Conservation (phyloP, 2,797 vertebrate genomes). For the Podargus strigoides region DNA sequence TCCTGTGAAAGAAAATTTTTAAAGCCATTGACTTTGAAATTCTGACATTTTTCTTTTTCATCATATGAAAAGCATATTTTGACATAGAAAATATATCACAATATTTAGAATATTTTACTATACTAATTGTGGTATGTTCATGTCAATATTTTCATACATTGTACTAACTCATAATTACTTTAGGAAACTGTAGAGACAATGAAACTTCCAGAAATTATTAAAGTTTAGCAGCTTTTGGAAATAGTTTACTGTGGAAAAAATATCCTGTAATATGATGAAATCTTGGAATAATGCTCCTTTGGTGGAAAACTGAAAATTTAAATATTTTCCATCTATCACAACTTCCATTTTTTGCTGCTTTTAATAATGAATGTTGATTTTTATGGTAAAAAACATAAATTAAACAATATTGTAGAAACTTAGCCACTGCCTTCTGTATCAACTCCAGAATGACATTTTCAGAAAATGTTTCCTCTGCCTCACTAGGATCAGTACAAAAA, state of each 20-base stretch:
- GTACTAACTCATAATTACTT: not conserved
- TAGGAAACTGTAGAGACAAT: not conserved
- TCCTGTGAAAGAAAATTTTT: not conserved
- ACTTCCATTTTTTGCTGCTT: not conserved
- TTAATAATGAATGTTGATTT: not conserved
- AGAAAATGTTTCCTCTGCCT: not conserved
- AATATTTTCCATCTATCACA: not conserved
- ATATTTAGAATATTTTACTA: not conserved
- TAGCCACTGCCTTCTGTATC: not conserved
- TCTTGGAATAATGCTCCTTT: not conserved
- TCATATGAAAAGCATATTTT: rapidly evolving
- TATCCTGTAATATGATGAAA: rapidly evolving
- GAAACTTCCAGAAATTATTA: not conserved
- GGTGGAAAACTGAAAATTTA: not conserved
- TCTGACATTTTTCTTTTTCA: not conserved
- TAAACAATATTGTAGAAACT: not conserved
- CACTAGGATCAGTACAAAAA: not conserved
- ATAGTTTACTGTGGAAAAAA: not conserved
- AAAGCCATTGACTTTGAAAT: not conserved
- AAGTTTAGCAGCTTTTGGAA: not conserved
- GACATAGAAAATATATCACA: not conserved
- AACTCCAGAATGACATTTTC: not conserved
- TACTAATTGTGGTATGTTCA: not conserved
- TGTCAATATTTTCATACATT: not conserved
- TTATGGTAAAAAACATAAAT: not conserved